Base-by-base conservation (phyloP, 1,140 invertebrate species). In the Dinothrombium tinctorium region DNA sequence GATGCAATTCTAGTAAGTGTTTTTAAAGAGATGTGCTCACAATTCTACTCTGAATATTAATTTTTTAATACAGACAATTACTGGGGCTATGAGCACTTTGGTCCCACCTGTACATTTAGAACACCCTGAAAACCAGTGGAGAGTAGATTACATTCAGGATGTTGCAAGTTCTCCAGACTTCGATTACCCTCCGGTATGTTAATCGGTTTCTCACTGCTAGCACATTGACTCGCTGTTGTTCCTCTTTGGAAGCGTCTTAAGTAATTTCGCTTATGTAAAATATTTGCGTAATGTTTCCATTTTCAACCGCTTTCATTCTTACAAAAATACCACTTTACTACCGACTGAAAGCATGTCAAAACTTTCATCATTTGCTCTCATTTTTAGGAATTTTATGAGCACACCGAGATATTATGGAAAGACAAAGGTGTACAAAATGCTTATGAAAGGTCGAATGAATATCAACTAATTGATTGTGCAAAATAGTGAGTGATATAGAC, bases 381-480 rank as follows among this genome's bases (percentile, higher is more conserved):
- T 43, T 50, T 37, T 38, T 32, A 74, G 70, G 81, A 87, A 63
- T 96, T 98, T 66, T 95, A 92, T 66, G 82, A 87, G 60, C 78
- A 90, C 63, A 86, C 84, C 50, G 80, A 90, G 64, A 74, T 71
- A 50, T 69, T 96, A 53, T 98, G 92, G 92, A 76, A 77, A 60
- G 92, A 98, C 64, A 70, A 66, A 57, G 92, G 90, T 41, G 87
- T 98, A 49, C 75, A 80, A 60, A 63, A 70, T 42, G 92, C 86
- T 53, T 98, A 78, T 63, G 86, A 94, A 59, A 71, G 92, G 58
- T 89, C 84, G 59, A 94, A 96, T 65, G 90, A 98, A 69, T 99
- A 96, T 69, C 92, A 99, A 67, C 74, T 98, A 53, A 96, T 98
- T 59, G 92, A 98, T 69, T 96, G 90, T 69, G 92, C 92, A 59